These are phyloP conservation scores for Anguilla pacifica DNA, from an alignment of 2,797 vertebrate genomes.

Conservation along the genomic window DNA sequence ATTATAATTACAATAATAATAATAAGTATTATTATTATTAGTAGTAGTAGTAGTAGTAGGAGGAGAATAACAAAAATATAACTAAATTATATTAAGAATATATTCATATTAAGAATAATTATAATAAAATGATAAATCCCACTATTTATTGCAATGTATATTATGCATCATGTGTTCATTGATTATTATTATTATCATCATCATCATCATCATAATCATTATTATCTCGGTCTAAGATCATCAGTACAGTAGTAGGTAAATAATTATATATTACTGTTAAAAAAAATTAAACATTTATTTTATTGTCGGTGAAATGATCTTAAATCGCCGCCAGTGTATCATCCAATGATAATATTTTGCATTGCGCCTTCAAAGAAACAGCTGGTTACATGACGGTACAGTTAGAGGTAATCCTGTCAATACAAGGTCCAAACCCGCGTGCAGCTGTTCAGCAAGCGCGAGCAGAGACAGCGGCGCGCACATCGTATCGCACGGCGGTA, in stretches of 20 bases:
- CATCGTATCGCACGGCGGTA: not conserved
- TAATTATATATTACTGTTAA: not conserved
- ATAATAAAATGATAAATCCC: too few species aligned
- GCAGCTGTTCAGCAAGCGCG: not conserved
- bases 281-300: not conserved
- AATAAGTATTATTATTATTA: too few species aligned
- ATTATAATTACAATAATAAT: too few species aligned
- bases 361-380: not conserved
- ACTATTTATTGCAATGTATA: too few species aligned
- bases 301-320: not conserved
- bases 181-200: too few species aligned
- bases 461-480: not conserved
- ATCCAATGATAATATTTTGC: not conserved
- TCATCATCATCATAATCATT: too few species aligned
- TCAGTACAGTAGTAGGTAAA: not conserved
- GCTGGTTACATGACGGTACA: not conserved
- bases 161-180: too few species aligned
- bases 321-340: not conserved
- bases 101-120: too few species aligned
- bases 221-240: too few species aligned
- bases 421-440: not conserved
- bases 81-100: too few species aligned
- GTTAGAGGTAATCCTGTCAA: not conserved
- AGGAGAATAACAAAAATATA: too few species aligned
- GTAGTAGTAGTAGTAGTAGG: too few species aligned